Evolutionary conservation across 2,888 invertebrate species (phyloP).

Genomic region (Drosophila planitibia): DNA sequence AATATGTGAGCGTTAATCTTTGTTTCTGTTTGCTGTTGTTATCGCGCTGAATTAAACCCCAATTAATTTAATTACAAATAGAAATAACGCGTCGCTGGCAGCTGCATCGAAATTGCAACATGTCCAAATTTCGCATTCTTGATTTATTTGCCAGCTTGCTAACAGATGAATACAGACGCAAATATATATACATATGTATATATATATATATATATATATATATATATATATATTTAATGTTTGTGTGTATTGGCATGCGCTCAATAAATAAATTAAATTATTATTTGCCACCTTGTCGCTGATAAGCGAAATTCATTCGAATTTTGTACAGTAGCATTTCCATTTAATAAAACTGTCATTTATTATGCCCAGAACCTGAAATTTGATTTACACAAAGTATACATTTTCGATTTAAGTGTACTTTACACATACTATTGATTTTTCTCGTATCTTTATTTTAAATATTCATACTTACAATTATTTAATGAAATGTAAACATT

Average conservation of each 20-base stretch:
- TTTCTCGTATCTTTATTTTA: not conserved
- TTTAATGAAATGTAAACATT: not conserved
- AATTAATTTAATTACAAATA: constrained; percentile 85
- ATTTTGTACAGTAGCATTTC: constrained; percentile 14
- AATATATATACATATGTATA: not conserved
- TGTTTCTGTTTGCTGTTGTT: constrained; percentile 31
- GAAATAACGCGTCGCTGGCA: constrained; percentile 73
- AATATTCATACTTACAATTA: not conserved
- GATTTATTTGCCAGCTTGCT: constrained; percentile 63
- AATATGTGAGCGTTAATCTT: constrained; percentile 54
- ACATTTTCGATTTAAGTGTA: constrained; percentile 22
- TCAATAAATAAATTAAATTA: constrained; percentile 77
- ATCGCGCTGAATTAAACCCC: constrained; percentile 83
- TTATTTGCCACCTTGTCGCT: constrained; percentile 70
- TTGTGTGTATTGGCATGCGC: constrained; percentile 41
- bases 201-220: not conserved
- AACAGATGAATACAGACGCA: constrained; percentile 13
- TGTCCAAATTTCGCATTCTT: constrained; percentile 50
- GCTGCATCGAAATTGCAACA: constrained; percentile 24
- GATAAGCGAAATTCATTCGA: constrained; percentile 53
- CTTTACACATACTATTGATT: not conserved
- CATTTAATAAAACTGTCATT: constrained; percentile 17
- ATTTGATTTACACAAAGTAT: constrained; percentile 23
- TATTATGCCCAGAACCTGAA: constrained; percentile 1
- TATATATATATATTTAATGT: not conserved